phyloP scores from a whole-genome alignment of 2,113 vertebrate species.

The Barnardius zonarius region DNA sequence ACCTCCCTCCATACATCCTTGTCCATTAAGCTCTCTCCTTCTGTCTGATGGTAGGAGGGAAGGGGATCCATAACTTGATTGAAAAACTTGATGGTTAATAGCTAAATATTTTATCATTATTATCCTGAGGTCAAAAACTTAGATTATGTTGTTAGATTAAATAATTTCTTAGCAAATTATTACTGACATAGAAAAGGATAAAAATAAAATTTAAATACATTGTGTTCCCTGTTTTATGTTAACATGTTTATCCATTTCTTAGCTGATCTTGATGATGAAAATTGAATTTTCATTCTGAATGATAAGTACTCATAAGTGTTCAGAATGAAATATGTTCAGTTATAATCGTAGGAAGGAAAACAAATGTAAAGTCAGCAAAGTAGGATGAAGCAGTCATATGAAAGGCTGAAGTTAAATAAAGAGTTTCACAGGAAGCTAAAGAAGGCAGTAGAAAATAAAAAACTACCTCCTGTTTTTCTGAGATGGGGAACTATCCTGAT shows the following conservation, averaged over 20 bases:
- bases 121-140: background rate
- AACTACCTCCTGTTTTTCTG: background rate
- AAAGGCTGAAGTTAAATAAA: background rate
- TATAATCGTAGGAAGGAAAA: background rate
- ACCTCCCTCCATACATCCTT: too few species aligned
- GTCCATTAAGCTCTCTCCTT: too few species aligned
- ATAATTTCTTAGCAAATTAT: background rate
- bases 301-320: background rate
- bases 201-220: background rate
- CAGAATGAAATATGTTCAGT: background rate
- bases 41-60: too few species aligned
- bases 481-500: background rate
- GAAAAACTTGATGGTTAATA: background rate
- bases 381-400: background rate
- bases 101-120: background rate
- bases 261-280: background rate
- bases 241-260: background rate
- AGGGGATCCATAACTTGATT: too few species aligned
- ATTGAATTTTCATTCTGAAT: background rate
- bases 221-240: rapidly evolving
- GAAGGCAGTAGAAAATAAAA: background rate
- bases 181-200: background rate
- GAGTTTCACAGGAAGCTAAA: background rate
- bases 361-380: background rate
- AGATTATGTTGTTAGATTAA: background rate